A percentile compares a stretch with the other conserved stretches of the same genome.
phyloP scores from a whole-genome alignment of 2,113 vertebrate species.

The Alces alces region DNA sequence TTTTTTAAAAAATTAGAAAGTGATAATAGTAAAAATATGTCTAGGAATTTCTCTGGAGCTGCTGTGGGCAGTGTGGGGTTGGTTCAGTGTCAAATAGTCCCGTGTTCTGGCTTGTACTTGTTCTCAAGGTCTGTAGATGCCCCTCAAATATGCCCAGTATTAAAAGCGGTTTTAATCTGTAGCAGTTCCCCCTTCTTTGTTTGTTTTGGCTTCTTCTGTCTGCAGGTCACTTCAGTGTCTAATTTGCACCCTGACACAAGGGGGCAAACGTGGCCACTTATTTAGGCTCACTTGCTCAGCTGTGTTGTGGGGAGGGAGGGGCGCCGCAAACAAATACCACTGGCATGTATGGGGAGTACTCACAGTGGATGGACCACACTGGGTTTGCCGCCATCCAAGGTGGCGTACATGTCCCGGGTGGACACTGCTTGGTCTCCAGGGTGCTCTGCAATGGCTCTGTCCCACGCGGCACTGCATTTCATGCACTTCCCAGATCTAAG shows the following conservation, averaged over 20 bases:
- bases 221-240: background rate
- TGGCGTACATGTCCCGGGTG: accelerated
- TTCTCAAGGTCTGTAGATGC: background rate
- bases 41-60: background rate
- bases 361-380: background rate
- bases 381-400: background rate
- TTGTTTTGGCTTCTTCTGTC: background rate
- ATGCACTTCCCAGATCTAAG: background rate
- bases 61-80: no score
- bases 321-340: background rate
- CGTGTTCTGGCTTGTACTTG: background rate
- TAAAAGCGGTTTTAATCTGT: background rate
- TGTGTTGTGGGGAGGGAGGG: background rate
- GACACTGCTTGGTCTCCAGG: background rate
- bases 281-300: background rate
- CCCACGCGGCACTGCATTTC: background rate
- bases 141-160: background rate
- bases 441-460: background rate
- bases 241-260: background rate
- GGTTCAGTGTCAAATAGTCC: background rate
- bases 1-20: background rate
- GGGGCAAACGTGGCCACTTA: background rate
- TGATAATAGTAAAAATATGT: background rate
- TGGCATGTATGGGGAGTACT: background rate
- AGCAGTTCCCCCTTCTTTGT: background rate